Conservation (phyloP, 2,888 invertebrate species). For the Melanchra persicariae region DNA sequence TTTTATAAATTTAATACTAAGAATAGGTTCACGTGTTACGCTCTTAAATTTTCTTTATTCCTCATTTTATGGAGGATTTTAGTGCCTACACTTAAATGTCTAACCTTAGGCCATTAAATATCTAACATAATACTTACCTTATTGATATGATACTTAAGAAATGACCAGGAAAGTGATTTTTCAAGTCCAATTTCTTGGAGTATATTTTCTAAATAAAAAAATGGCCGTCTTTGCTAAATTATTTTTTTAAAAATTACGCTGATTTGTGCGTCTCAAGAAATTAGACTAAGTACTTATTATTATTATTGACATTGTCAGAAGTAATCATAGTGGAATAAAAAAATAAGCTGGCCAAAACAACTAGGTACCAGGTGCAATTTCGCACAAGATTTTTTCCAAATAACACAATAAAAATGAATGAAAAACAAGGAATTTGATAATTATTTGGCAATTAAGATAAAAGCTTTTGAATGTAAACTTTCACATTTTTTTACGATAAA, state of each 20-base stretch:
- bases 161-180: too few species aligned
- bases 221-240: background rate
- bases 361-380: too few species aligned
- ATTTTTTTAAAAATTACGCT: too few species aligned
- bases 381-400: too few species aligned
- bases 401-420: background rate
- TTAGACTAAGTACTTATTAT: too few species aligned
- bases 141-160: too few species aligned
- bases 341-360: too few species aligned
- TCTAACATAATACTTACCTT: background rate
- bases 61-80: conserved; percentile 3
- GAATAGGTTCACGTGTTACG: conserved; percentile 1
- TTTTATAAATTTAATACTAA: conserved; percentile 26
- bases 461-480: background rate
- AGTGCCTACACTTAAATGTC: conserved; percentile 6
- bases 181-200: too few species aligned
- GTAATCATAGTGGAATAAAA: too few species aligned
- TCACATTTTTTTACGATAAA: background rate
- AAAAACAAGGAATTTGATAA: background rate
- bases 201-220: background rate
- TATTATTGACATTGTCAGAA: too few species aligned
- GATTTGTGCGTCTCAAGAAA: too few species aligned
- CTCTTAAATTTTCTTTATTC: conserved; percentile 1
- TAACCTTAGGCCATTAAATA: conserved; percentile 4
- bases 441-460: background rate